Base-by-base conservation (phyloP, 2,113 vertebrate species). In the Hiodon tergisus region DNA sequence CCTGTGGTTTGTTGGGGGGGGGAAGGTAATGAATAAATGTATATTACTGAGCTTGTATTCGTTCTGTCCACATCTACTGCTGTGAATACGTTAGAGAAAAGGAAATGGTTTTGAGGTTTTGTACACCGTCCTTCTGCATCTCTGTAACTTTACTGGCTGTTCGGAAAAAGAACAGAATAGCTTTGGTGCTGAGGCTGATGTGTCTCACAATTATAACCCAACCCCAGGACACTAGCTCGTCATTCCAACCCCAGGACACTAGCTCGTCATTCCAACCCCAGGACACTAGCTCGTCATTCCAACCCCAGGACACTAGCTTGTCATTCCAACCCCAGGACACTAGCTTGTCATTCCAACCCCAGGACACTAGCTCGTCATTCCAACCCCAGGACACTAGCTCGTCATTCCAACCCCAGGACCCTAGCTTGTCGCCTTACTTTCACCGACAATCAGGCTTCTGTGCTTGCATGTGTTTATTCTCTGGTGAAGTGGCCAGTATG, bases 21-120 rank as follows among this genome's bases (percentile, higher is more conserved):
- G n/a, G n/a, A n/a, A n/a, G n/a, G n/a, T n/a, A n/a, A 88, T 87
- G 90, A 83, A 88, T 80, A 92, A 90, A 87, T 90, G 90, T 93
- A 87, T 96, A 91, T 93, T 93, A 93, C 94, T 91, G 92, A 94
- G 92, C 90, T 90, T 91, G 90, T 94, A 94, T 92, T 93, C 94
- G 94, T 94, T 96, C 93, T 95, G 95, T 94, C 95, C 94, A 90
- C 92, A 88, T 92, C 78, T 80, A 88, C 91, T 91, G 92, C 86
- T 89, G 85, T 80, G 75, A 83, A 86, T 84, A 73, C 87, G 88
- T 89, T 31, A 31, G 31, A 76, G 85, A 88, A 86, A 84, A 87
- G 88, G 31, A 31, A 31, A 31, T 31, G 31, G 31, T 31, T 31
- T 31, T 31, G 31, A 31, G 31, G 31, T 31, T 31, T 31, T 2